Evolutionary conservation across 2,797 vertebrate species (phyloP).

Genomic region (Lagorchestes hirsutus): DNA sequence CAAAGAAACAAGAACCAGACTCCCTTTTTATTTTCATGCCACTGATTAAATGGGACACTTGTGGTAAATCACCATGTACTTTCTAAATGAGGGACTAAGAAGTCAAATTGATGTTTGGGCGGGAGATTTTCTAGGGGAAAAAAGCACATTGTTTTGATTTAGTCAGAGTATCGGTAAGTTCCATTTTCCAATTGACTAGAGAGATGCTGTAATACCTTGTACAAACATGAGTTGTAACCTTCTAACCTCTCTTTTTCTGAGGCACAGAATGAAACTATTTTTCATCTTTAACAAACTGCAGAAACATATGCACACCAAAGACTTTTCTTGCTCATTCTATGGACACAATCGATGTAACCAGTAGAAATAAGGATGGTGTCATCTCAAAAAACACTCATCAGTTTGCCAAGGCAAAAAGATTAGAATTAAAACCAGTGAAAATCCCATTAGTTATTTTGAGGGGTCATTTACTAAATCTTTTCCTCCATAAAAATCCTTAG

Average conservation of each 20-base stretch:
- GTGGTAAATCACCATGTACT: constrained; percentile 73
- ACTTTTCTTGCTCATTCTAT: constrained; percentile 63
- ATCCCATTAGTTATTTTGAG: background rate
- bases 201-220: constrained; percentile 70
- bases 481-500: background rate
- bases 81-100: constrained; percentile 71
- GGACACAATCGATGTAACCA: constrained; percentile 66
- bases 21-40: constrained; percentile 73
- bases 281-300: constrained; percentile 73
- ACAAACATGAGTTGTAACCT: constrained; percentile 70
- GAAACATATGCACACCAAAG: constrained; percentile 68
- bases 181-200: constrained; percentile 83
- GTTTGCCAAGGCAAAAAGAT: constrained; percentile 61
- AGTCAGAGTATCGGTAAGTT: constrained; percentile 77
- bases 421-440: constrained; percentile 34
- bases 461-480: constrained; percentile 27
- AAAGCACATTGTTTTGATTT: constrained; percentile 81
- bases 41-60: constrained; percentile 76
- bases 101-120: constrained; percentile 74
- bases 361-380: constrained; percentile 61
- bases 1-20: constrained; percentile 72
- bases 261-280: constrained; percentile 77
- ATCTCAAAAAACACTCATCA: constrained; percentile 43
- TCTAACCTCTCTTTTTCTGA: constrained; percentile 72
- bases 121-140: constrained; percentile 71